Base-by-base conservation (phyloP, 2,888 invertebrate species). In the Nezara viridula region DNA sequence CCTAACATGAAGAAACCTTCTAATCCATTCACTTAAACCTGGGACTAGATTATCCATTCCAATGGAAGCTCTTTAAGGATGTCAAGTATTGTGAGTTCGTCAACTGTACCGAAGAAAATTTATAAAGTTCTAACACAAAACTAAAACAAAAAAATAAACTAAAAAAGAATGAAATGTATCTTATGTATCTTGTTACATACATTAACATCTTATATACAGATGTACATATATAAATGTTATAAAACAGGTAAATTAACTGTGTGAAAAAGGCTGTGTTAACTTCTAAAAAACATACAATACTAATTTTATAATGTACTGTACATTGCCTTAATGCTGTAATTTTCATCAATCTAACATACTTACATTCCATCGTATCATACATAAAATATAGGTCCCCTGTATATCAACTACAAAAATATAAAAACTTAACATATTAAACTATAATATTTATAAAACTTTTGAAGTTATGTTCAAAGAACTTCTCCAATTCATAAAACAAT, bases 31-130 rank as follows among this genome's bases (percentile, higher is more conserved):
- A n/a, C 77, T 50, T 88, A 88, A 37, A 73, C 55, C 52, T 37
- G 88, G 52, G 73, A 88, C 88, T 88, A 88, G 88, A 66, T 88
- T 88, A 66, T 86, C 73, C 88, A 88, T 66, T 88, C 88, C 73
- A 47, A 47, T 88, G 88, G 88, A 88, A 88, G 88, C 88, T 88
- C 88, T 55, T 86, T 27, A 88, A 88, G 66, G 37, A 60, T 47
- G 44, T 88, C 27, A 55, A 66, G 73, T 73, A 40, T 73, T 88
- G 88, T 37, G 86, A 55, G 55, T 55, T 55, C 32, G 86, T 52
- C 50, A 86, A 86, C 55, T 86, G 86, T 55, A 50, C 50, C n/a
- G n/a, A 86, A 86, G 81, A 44, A 3, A 47, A 81, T 81, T 44
- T 24, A n/a, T 40, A 52, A 86, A 27, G 52, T 37, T 37, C 27